Conservation (phyloP, 2,888 invertebrate genomes). For the Drosophila diplacantha region DNA sequence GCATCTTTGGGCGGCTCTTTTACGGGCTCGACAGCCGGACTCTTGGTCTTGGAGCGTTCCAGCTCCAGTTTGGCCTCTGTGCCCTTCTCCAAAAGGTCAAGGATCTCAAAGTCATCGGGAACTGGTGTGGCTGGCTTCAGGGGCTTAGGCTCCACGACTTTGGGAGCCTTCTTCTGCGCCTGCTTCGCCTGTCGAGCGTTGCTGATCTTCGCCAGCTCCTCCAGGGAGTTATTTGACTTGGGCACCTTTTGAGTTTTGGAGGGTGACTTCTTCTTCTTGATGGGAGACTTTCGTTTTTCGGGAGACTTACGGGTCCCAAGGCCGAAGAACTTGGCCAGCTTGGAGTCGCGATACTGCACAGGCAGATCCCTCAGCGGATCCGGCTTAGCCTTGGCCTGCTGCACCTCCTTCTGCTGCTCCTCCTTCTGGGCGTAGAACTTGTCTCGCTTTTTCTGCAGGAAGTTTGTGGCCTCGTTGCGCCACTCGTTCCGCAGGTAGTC, state of each 20-base stretch:
- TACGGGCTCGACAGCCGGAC: conserved; percentile 44
- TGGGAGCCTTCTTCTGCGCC: conserved; percentile 25
- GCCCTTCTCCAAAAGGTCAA: conserved; percentile 59
- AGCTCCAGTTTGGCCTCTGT: conserved; percentile 52
- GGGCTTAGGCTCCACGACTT: conserved; percentile 14
- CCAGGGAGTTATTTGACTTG: conserved; percentile 62
- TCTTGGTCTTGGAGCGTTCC: conserved; percentile 58
- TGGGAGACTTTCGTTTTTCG: conserved; percentile 58
- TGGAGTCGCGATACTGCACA: conserved; percentile 73
- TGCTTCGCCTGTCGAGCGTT: conserved; percentile 50
- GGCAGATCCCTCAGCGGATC: conserved; percentile 51
- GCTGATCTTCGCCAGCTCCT: conserved; percentile 65
- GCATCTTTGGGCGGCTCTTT: conserved; percentile 6
- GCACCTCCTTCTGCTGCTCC: conserved; percentile 44
- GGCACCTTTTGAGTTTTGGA: conserved; percentile 41
- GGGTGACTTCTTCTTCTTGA: conserved; percentile 63
- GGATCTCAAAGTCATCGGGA: conserved; percentile 59
- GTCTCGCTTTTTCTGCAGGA: conserved; percentile 75
- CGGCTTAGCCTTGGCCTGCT: conserved; percentile 20
- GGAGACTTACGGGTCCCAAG: conserved; percentile 64
- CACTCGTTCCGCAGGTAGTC: conserved; percentile 76
- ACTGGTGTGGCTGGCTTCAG: conserved; percentile 56
- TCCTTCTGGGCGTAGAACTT: conserved; percentile 69
- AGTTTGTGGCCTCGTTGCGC: conserved; percentile 76
- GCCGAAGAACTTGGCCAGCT: conserved; percentile 75